These are phyloP conservation scores for Columba livia DNA, from an alignment of 2,113 vertebrate genomes.

Conservation along the genomic window DNA sequence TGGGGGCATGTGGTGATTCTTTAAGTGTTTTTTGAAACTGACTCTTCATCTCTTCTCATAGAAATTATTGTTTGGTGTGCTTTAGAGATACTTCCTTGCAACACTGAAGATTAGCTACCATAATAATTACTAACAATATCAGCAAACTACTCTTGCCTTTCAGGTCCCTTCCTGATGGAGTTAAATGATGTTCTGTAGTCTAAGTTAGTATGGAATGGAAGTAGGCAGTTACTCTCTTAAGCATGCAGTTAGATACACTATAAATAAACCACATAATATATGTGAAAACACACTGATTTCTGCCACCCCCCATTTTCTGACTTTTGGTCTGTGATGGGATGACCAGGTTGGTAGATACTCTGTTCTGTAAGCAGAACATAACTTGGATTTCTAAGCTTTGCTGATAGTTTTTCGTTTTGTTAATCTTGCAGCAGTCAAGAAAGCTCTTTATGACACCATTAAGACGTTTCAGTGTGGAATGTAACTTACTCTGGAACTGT, in stretches of 20 bases:
- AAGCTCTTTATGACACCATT: not conserved
- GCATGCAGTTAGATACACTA: not conserved
- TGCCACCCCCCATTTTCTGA: not conserved
- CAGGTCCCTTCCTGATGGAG: not conserved
- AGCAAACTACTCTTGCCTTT: not conserved
- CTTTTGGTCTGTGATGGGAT: not conserved
- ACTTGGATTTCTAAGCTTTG: not conserved
- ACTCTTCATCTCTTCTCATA: not conserved
- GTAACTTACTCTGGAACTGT: not conserved
- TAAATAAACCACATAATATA: not conserved
- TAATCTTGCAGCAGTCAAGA: not conserved
- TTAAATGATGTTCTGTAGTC: not conserved
- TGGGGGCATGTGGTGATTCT: too few species aligned
- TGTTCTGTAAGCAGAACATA: not conserved
- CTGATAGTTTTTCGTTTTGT: not conserved
- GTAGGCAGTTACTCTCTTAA: not conserved
- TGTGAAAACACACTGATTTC: not conserved
- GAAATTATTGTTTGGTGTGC: not conserved
- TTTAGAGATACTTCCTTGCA: not conserved
- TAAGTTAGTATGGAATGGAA: not conserved
- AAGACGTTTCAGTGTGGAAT: not conserved
- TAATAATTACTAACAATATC: not conserved
- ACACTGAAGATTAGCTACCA: not conserved
- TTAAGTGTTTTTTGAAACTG: not conserved
- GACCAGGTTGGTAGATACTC: not conserved